Evolutionary conservation across 2,113 vertebrate species (phyloP), one percentile per base, ranked within the genome.

Genomic region (Engystomops pustulosus): DNA sequence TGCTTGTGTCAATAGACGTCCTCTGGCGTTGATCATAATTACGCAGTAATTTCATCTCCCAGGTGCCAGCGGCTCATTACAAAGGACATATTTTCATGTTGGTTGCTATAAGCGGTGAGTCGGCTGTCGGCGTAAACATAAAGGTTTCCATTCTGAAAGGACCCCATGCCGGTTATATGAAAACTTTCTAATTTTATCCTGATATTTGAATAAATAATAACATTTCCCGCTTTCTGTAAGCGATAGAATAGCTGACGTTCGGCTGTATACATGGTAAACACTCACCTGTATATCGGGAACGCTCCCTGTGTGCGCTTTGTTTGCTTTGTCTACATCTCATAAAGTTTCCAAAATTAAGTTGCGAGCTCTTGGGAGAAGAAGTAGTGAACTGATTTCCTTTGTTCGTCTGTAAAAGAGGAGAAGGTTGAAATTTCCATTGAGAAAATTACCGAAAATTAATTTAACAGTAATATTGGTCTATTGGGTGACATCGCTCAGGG

Each of bases 131-230:
- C 15, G 27, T 44, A 62, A 79, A 67, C 58, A 79, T 65, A 45
- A 79, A 62, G 38, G 17, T 45, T 44, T 65, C 25, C 8, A 47
- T 27, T 78, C n/a, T 41, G 32, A 79, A 15, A 27, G 55, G 58
- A 38, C 77, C n/a, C 5, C 77, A 79, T 45, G 77, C 55, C 45
- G 67, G 45, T 45, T 60, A 45, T 45, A 65, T 30, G 25, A 79
- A 79, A 60, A 17, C 58, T 10, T 25, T 15, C 77, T 79, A 79
- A 79, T 79, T 79, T 79, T 79, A 41, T 36, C 17, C 41, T 6
- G 15, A 45, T 36, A 36, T 79, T 79, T 45, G 23, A 79, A 58
- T 62, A 60, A 18, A 79, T 79, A 65, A 79, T 67, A 45, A 45
- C 36, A 17, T 25, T 9, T 20, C 25, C n/a, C 36, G 6, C 41